Evolutionary conservation across 2,113 vertebrate species (phyloP), one percentile per base, ranked within the genome.

Genomic region (Thunnus maccoyii): DNA sequence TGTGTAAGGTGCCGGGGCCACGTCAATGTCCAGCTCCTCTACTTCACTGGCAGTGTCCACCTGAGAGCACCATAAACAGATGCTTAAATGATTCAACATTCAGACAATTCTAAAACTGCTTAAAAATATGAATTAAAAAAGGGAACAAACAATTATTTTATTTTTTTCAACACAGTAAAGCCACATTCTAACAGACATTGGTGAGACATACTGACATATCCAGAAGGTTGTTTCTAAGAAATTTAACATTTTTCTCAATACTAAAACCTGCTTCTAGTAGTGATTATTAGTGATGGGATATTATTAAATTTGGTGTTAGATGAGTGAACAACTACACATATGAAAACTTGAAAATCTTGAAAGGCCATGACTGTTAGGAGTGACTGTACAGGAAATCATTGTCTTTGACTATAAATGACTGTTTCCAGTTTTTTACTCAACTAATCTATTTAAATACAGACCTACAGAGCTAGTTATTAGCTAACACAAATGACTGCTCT

Each of bases 31-130:
- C 90, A 99, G 82, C 41, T 99, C 98, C 80, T 99, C 98, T 86
- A 99, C 97, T 89, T 99, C 98, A 92, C 98, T 99, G 76, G 98
- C 98, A 27, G 98, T 99, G 90, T 99, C 98, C 93, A 98, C 97
- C 98, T 99, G 83, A 75, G 55, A 73, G 87, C 55, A 57, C 18
- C 61, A 70, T 2, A 18, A 62, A 51, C 22, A 76, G 2, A 55
- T 3, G 3, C 4, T 83, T 17, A 77, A 63, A 11, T 2, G 25
- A 20, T 32, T 11, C 2, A 62, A 56, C 27, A 9, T 13, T 47
- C 1, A 8, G 57, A 11, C 3, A 48, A 36, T 11, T n/a, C 10
- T 11, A 47, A 55, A 22, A 61, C 17, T 50, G 64, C 4, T 30
- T 30, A 30, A 30, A 41, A 41, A 41, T 7, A 41, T 2, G 8